Conservation (phyloP, 2,113 vertebrate species). For the Orycteropus afer region DNA sequence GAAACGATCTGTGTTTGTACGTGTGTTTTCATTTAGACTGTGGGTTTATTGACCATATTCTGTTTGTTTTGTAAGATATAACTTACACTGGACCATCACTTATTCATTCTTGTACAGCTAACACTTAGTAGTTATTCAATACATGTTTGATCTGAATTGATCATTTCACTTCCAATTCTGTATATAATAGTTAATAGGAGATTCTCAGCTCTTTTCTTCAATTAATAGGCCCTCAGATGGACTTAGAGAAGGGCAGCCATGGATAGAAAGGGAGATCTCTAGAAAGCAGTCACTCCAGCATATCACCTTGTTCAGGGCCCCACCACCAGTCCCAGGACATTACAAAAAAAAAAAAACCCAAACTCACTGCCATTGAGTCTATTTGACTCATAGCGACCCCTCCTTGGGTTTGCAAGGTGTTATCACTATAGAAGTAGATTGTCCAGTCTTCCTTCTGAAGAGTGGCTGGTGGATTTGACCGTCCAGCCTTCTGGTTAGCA, state of each 20-base stretch:
- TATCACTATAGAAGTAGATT: no score
- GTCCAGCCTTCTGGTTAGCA: no score
- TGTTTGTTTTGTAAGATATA: constrained; percentile 22
- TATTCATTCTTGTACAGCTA: constrained; percentile 18
- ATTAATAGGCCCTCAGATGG: background rate
- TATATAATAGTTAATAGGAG: constrained; percentile 6
- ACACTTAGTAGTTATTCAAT: background rate
- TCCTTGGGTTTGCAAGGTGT: no score
- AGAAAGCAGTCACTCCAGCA: background rate
- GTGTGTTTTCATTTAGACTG: constrained; percentile 22
- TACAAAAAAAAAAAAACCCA: no score
- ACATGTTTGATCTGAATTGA: constrained; percentile 9
- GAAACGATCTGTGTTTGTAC: background rate
- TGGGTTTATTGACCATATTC: constrained; percentile 2
- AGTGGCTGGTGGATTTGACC: no score
- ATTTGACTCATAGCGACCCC: no score
- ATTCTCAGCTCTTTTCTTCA: constrained; percentile 5
- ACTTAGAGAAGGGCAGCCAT: background rate
- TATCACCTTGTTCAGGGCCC: background rate
- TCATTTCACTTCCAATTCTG: constrained; percentile 12
- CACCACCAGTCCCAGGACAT: background rate
- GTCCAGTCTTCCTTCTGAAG: no score
- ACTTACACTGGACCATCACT: background rate
- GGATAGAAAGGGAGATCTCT: background rate
- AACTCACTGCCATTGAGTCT: no score